Percentiles rank a stretch among this genome's conserved stretches.
Conservation (phyloP, 2,113 vertebrate species). For the Okapia johnstoni region DNA sequence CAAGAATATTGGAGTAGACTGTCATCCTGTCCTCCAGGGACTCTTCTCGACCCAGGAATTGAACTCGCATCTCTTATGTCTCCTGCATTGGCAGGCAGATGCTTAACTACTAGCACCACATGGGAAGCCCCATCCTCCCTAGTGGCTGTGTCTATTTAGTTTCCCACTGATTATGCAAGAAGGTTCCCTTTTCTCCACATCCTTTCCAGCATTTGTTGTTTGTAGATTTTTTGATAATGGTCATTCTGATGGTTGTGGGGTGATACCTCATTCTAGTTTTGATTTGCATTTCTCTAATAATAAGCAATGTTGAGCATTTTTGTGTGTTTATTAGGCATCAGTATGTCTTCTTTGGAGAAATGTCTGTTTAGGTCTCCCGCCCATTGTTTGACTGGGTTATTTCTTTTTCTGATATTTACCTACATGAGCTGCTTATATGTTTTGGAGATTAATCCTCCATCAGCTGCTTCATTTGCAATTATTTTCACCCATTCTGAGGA, state of each 20-base stretch:
- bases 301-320: too few species aligned
- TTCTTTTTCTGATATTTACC: too few species aligned
- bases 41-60: not conserved
- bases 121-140: not conserved
- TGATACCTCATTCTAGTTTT: not conserved
- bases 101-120: not conserved
- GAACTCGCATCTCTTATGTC: not conserved
- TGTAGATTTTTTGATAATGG: not conserved
- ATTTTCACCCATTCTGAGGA: not conserved
- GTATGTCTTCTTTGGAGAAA: too few species aligned
- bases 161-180: not conserved
- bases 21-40: not conserved
- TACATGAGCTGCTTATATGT: too few species aligned
- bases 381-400: too few species aligned
- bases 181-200: not conserved
- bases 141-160: not conserved
- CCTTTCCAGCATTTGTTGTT: not conserved
- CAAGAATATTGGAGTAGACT: not conserved
- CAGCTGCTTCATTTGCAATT: not conserved
- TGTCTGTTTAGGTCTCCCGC: too few species aligned
- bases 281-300: not conserved
- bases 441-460: too few species aligned
- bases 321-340: too few species aligned
- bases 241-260: accelerated
- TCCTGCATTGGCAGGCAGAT: not conserved